Conservation (phyloP, 2,113 vertebrate genomes). For the Eidolon helvum region DNA sequence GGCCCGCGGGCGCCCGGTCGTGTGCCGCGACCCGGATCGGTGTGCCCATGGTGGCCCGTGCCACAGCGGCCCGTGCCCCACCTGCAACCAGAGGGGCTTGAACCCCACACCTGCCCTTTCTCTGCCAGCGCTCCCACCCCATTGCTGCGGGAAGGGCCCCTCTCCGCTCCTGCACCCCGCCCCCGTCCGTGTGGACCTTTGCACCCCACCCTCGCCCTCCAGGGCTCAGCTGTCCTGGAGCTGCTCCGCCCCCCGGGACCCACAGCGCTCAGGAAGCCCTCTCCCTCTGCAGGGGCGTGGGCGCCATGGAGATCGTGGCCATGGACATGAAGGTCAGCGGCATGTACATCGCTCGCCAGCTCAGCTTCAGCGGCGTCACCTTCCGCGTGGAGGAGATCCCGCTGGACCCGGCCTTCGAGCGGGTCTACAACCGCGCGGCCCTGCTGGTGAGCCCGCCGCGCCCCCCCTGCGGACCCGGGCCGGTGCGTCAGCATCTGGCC, state of each 20-base stretch:
- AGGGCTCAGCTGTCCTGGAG: background rate
- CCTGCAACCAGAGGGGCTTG: background rate
- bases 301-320: constrained; percentile 99
- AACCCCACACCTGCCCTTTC: background rate
- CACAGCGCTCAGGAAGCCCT: background rate
- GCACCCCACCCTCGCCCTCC: too few relatives aligned
- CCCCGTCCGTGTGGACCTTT: too few relatives aligned
- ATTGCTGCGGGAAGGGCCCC: accelerated
- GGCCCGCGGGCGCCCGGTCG: background rate
- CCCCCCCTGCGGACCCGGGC: too few relatives aligned
- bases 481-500: background rate
- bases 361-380: constrained; percentile 97
- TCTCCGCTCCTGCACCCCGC: background rate
- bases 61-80: background rate
- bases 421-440: constrained; percentile 96
- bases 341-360: constrained; percentile 99
- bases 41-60: too few relatives aligned
- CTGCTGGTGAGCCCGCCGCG: constrained; percentile 88
- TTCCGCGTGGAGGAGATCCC: constrained; percentile 97
- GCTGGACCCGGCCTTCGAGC: constrained; percentile 89
- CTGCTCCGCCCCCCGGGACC: background rate
- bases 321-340: constrained; percentile 99
- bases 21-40: too few relatives aligned
- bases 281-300: constrained; percentile 89
- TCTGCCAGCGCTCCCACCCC: background rate